Conservation (phyloP, 1,140 invertebrate genomes). For the Drosophila simulans region DNA sequence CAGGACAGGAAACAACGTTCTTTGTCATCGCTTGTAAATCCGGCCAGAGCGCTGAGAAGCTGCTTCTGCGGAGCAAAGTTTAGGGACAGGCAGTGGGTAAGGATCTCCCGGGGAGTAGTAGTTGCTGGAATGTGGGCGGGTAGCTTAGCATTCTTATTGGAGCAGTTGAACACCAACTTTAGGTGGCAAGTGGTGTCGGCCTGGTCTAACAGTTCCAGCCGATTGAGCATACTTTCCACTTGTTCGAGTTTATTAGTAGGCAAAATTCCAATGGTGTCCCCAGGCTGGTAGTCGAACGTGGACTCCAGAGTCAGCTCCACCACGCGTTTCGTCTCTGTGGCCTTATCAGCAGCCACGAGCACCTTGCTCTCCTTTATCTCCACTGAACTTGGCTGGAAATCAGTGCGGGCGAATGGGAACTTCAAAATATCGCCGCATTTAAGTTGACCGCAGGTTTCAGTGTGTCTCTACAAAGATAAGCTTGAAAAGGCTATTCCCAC, state of each 20-base stretch:
- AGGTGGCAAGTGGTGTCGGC: conserved; percentile 53
- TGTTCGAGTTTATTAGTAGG: conserved; percentile 45
- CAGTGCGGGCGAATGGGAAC: conserved; percentile 60
- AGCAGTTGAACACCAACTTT: conserved; percentile 30
- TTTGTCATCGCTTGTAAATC: conserved; percentile 37
- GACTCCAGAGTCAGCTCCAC: conserved; percentile 58
- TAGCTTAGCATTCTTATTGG: conserved; percentile 68
- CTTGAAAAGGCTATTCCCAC: background rate
- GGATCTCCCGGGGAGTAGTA: conserved; percentile 71
- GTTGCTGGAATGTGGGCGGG: conserved; percentile 80
- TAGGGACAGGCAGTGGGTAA: conserved; percentile 82
- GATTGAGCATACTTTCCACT: conserved; percentile 49
- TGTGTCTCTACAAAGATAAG: conserved; percentile 5
- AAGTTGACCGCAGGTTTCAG: conserved; percentile 44
- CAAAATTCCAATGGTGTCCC: conserved; percentile 73
- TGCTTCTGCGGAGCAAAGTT: conserved; percentile 84
- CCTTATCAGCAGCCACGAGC: conserved; percentile 44
- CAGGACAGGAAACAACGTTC: conserved; percentile 59
- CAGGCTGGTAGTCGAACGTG: conserved; percentile 48
- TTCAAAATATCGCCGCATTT: conserved; percentile 43
- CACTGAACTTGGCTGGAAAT: conserved; percentile 14
- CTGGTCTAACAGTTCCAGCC: conserved; percentile 36
- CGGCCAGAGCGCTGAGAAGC: conserved; percentile 62
- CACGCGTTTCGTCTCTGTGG: conserved; percentile 56
- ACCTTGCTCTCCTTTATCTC: conserved; percentile 31